These are phyloP conservation scores for Bombus affinis DNA, from an alignment of 1,140 invertebrate genomes.

Conservation along the genomic window DNA sequence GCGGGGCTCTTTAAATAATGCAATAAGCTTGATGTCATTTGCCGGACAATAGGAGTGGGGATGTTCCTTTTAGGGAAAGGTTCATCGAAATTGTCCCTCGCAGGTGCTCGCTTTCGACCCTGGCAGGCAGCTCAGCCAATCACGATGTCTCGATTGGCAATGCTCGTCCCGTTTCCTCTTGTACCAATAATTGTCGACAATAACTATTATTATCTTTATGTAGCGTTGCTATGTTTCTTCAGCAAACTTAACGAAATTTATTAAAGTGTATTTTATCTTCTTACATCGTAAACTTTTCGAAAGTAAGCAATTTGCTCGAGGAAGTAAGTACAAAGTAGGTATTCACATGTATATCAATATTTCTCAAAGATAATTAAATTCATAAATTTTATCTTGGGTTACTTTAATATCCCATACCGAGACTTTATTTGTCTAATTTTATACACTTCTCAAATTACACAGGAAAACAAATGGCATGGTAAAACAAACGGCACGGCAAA, in stretches of 20 bases:
- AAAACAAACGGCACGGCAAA: too few relatives aligned
- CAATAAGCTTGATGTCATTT: constrained; percentile 82
- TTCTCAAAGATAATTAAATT: too few relatives aligned
- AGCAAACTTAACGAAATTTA: not conserved
- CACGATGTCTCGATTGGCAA: constrained; percentile 47
- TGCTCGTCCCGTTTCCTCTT: not conserved
- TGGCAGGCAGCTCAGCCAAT: constrained; percentile 45
- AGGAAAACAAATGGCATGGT: too few relatives aligned
- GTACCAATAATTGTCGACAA: not conserved
- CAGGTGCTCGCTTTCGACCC: constrained; percentile 57
- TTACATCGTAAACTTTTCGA: not conserved
- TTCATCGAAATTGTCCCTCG: constrained; percentile 70
- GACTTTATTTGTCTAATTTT: too few relatives aligned
- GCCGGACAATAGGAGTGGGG: constrained; percentile 74
- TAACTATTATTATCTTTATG: constrained; percentile 9
- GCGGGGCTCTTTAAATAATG: constrained; percentile 81
- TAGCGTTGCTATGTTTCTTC: not conserved
- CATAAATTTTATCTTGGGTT: too few relatives aligned
- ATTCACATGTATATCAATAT: rapidly evolving
- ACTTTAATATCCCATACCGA: too few relatives aligned
- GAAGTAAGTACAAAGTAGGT: too few relatives aligned
- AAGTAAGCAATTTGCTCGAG: too few relatives aligned
- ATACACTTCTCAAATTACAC: too few relatives aligned
- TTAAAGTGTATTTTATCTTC: not conserved
- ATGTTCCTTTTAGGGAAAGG: constrained; percentile 71